Conservation (phyloP, 2,113 vertebrate species). For the Thalassoma bifasciatum region DNA sequence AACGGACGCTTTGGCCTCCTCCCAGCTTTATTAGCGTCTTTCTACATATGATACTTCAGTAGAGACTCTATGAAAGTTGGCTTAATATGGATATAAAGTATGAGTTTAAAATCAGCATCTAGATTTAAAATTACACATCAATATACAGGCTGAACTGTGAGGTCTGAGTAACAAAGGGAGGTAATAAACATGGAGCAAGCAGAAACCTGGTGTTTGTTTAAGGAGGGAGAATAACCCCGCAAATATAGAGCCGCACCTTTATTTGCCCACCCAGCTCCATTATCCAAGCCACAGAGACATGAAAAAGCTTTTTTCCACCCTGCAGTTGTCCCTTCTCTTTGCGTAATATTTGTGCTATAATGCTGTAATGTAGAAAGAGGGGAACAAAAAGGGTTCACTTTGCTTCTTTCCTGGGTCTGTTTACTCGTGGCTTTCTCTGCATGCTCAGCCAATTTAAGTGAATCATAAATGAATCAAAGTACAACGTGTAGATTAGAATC, state of each 20-base stretch:
- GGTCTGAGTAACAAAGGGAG: slow-evolving; percentile 57
- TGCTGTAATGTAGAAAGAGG: slow-evolving; percentile 10
- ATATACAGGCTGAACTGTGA: slow-evolving; percentile 38
- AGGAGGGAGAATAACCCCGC: slow-evolving; percentile 80
- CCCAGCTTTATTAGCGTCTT: slow-evolving; percentile 4
- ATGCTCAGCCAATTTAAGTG: slow-evolving; percentile 33
- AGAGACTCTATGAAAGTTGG: background rate
- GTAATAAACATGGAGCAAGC: slow-evolving; percentile 58
- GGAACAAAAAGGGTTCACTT: slow-evolving; percentile 3
- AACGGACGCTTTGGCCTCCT: slow-evolving; percentile 30
- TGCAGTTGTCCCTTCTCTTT: slow-evolving; percentile 16
- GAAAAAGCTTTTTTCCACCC: slow-evolving; percentile 19
- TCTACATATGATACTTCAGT: background rate
- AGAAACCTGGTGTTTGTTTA: slow-evolving; percentile 79
- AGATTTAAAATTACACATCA: slow-evolving; percentile 6
- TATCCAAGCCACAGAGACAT: slow-evolving; percentile 60
- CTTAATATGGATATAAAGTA: background rate
- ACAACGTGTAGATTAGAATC: background rate
- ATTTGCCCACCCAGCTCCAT: slow-evolving; percentile 73
- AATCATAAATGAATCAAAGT: slow-evolving; percentile 2
- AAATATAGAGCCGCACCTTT: slow-evolving; percentile 82
- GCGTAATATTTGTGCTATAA: slow-evolving; percentile 22
- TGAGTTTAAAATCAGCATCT: background rate
- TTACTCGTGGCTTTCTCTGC: slow-evolving; percentile 38
- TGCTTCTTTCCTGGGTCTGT: slow-evolving; percentile 35